Percentiles rank a stretch among this genome's conserved stretches.
These are phyloP conservation scores for Eupithecia subumbrata DNA, from an alignment of 2,888 invertebrate species.

Conservation along the genomic window DNA sequence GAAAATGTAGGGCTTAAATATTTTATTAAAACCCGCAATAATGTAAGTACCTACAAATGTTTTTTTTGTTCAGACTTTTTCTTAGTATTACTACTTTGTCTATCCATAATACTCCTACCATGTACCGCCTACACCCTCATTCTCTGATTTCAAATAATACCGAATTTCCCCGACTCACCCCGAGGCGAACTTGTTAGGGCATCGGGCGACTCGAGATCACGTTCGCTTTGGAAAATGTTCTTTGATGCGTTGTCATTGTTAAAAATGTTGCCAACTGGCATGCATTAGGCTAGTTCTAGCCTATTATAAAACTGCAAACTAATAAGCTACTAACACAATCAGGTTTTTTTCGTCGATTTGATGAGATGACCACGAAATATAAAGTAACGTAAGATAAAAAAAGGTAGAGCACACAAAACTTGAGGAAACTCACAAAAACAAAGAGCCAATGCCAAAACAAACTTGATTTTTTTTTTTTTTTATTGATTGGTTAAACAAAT, in stretches of 20 bases:
- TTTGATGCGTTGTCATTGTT: constrained; percentile 70
- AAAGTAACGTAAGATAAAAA: background rate
- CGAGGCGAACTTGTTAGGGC: constrained; percentile 66
- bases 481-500: no score
- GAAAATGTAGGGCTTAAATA: background rate
- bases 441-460: background rate
- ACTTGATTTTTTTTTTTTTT: no score
- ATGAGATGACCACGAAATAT: background rate
- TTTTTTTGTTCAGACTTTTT: background rate
- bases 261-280: constrained; percentile 21
- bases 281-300: constrained; percentile 12
- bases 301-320: background rate
- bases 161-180: constrained; percentile 56
- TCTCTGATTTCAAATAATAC: constrained; percentile 56
- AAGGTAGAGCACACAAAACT: background rate
- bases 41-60: background rate
- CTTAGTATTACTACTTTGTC: background rate
- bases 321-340: background rate
- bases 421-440: background rate
- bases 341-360: background rate
- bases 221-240: constrained; percentile 74
- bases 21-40: background rate
- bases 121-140: constrained; percentile 23
- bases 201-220: constrained; percentile 69
- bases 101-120: background rate